Base-by-base conservation (phyloP, 2,888 invertebrate species). In the Alcis repandata region DNA sequence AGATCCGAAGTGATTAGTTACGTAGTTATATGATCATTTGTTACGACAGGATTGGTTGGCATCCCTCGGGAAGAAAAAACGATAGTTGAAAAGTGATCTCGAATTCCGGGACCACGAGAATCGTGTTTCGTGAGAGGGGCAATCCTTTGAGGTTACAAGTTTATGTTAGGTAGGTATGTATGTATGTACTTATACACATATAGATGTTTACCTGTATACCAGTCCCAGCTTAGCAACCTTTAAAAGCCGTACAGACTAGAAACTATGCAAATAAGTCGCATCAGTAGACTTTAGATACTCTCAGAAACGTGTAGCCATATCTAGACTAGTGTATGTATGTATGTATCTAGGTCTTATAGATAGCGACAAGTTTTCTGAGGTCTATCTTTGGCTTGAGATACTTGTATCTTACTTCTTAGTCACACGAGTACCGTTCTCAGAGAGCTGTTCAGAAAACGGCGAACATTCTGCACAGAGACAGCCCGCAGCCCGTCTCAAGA, bases 401-500 rank as follows among this genome's bases (percentile, higher is more conserved):
- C n/a, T n/a, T 46, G 15, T n/a, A 13, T 40, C 6, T 49, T 40
- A 40, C n/a, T 41, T 4, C 27, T 32, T 45, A 56, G 8, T 33
- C 11, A 43, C 17, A 54, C 27, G n/a, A 15, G 10, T 27, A n/a
- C 27, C 20, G 9, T 33, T 52, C 60, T 36, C 2, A 33, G 41
- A 49, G 43, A 56, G 41, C 27, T 51, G 19, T 57, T 57, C 6
- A 0, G 32, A 36, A 51, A 56, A 36, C 13, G 17, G 48, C 27
- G 22, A 51, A 49, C 45, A 27, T 57, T 57, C 52, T 51, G 22
- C 60, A 19, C 32, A 61, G 49, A 49, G 20, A 15, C 48, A 32
- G 9, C 48, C 27, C 9, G 22, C 53, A n/a, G n/a, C n/a, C n/a
- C 60, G 22, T 7, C 15, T 40, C 19, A 61, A 19, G 48, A 61